Evolutionary conservation across 2,113 vertebrate genomes (phyloP).

Genomic region (Chroicocephalus ridibundus): DNA sequence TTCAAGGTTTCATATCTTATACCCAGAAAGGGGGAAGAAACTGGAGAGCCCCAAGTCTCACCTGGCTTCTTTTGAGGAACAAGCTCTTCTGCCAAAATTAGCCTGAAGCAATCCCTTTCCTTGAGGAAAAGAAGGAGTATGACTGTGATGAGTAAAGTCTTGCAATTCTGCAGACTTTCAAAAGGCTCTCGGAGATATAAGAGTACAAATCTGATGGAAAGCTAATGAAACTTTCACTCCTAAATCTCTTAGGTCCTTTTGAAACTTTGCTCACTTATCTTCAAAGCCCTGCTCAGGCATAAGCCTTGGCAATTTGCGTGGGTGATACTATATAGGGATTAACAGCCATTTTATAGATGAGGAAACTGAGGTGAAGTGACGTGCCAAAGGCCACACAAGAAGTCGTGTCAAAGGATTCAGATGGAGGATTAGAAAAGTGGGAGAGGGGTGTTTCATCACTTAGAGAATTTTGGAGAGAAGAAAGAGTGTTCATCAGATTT

Average conservation of each 20-base stretch:
- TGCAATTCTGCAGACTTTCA: constrained; percentile 50
- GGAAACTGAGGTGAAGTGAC: constrained; percentile 59
- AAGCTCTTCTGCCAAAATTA: constrained; percentile 35
- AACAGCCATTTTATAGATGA: constrained; percentile 61
- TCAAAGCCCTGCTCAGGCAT: constrained; percentile 49
- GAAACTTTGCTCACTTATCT: constrained; percentile 63
- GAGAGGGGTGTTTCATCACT: neutral
- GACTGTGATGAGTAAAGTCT: constrained; percentile 45
- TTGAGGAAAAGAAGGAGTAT: constrained; percentile 29
- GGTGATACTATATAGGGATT: constrained; percentile 58
- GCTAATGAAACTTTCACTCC: constrained; percentile 64
- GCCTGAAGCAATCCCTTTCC: constrained; percentile 13
- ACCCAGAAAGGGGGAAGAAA: neutral
- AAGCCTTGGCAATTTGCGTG: constrained; percentile 60
- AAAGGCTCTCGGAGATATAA: constrained; percentile 40
- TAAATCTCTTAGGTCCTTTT: constrained; percentile 61
- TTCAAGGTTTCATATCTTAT: neutral
- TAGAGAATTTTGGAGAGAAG: neutral
- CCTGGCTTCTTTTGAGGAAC: constrained; percentile 51
- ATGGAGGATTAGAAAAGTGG: constrained; percentile 34
- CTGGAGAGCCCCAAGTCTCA: neutral
- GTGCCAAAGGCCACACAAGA: constrained; percentile 65
- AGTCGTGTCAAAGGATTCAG: constrained; percentile 10
- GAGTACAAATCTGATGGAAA: constrained; percentile 59
- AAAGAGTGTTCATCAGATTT: neutral